Percentiles rank a stretch among this genome's conserved stretches.
These are phyloP conservation scores for Hermaeophaga mercurialis DNA, from an alignment of 2,888 invertebrate genomes.

Conservation along the genomic window DNA sequence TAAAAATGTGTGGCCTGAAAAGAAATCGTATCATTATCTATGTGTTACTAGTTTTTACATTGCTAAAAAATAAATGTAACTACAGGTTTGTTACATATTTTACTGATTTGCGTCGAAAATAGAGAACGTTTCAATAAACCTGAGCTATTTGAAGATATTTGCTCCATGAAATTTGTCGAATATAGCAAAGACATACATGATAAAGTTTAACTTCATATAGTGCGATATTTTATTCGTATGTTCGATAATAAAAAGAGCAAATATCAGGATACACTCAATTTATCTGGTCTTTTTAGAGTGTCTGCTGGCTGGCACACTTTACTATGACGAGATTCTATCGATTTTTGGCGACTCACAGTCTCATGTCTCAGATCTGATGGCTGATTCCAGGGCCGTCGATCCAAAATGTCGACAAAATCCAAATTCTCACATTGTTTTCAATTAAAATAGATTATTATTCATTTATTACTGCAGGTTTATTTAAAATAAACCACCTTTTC, in stretches of 20 bases:
- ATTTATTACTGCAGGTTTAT: no score
- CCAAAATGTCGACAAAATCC: neutral
- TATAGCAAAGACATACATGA: neutral
- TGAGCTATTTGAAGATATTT: neutral
- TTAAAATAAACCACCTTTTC: no score
- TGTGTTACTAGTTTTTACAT: no score
- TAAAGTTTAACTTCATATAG: slow-evolving; percentile 13
- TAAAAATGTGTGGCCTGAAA: no score
- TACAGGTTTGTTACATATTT: no score
- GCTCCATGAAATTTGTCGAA: slow-evolving; percentile 17
- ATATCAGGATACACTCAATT: slow-evolving; percentile 35
- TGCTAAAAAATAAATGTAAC: no score
- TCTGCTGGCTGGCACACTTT: slow-evolving; percentile 38
- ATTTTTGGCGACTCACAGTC: slow-evolving; percentile 43
- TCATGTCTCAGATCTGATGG: slow-evolving; percentile 39
- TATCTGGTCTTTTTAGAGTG: slow-evolving; percentile 35
- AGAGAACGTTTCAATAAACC: neutral
- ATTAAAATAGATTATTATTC: no score
- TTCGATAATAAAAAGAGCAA: slow-evolving; percentile 9
- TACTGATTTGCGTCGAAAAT: neutral
- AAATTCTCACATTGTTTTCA: no score
- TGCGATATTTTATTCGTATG: slow-evolving; percentile 14
- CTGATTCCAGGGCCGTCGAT: slow-evolving; percentile 17
- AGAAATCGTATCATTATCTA: no score
- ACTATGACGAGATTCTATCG: slow-evolving; percentile 43